Evolutionary conservation across 2,797 vertebrate species (phyloP), one percentile per base, ranked within the genome.

Genomic region (Sternarchorhynchus goeldii): DNA sequence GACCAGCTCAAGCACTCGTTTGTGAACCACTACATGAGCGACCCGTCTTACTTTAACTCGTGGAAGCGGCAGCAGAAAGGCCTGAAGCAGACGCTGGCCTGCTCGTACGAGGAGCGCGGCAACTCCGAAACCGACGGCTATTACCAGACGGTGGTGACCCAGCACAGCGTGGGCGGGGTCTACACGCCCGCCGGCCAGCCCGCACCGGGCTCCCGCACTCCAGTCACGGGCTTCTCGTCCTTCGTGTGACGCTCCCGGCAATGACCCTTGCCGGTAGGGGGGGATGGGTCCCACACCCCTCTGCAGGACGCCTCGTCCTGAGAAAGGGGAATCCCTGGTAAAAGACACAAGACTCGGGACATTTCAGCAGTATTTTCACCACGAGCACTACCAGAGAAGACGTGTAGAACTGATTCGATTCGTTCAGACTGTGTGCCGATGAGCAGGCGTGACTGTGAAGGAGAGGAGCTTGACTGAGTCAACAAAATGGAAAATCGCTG

Each of bases 21-120:
- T 0, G 97, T 98, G 86, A 98, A 98, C 93, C 97, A 99, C 76
- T 99, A 99, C 91, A 97, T 99, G 97, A 98, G 96, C 2, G 97
- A 99, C 90, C 96, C 97, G 75, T 96, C 95, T 12, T 99, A 98
- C 92, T 97, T 94, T 91, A 96, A 95, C 91, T 98, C 96, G 0
- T 99, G 97, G 97, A 98, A 97, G 88, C 91, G 96, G 73, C 95
- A 96, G 89, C 95, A 96, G 85, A 97, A 96, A 69, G 94, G 94
- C 73, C 88, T 96, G 50, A 94, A 96, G 85, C 83, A 88, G 77
- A 92, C 86, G 0, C 78, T 87, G 0, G 90, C 86, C 1, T 97
- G 96, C 56, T 87, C 84, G 67, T 97, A 96, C 0, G 96, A 97
- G 88, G 96, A 97, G 74, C 95, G 94, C 0, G 93, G 93, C 1